These are phyloP conservation scores for Corythaeola cristata DNA, from an alignment of 2,113 vertebrate genomes.

Conservation along the genomic window DNA sequence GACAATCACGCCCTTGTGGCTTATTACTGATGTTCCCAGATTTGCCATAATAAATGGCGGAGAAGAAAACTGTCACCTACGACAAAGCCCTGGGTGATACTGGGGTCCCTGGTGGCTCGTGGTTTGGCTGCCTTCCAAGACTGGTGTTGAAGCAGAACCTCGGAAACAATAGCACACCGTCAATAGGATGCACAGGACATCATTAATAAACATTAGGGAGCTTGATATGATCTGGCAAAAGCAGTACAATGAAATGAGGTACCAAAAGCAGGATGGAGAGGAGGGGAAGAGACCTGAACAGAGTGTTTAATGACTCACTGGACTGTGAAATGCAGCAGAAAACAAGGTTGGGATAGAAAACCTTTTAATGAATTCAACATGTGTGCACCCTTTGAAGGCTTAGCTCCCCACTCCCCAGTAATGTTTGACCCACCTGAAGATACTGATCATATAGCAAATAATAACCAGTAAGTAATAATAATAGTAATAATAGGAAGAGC, in stretches of 20 bases:
- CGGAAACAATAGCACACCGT: conserved; percentile 27
- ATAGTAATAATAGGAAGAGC: conserved; percentile 47
- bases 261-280: neutral
- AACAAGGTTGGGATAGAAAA: neutral
- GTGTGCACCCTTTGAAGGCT: neutral
- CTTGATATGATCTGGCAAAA: conserved; percentile 51
- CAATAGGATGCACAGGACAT: neutral
- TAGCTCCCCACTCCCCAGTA: neutral
- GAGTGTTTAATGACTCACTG: conserved; percentile 31
- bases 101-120: neutral
- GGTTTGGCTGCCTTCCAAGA: neutral
- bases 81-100: conserved; percentile 25
- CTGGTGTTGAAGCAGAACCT: neutral
- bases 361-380: conserved; percentile 38
- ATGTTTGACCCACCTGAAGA: conserved; percentile 39
- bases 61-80: neutral
- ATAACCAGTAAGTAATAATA: conserved; percentile 55
- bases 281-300: conserved; percentile 5
- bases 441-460: conserved; percentile 30
- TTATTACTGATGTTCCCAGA: conserved; percentile 37
- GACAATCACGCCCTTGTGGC: neutral
- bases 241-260: conserved; percentile 32
- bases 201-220: conserved; percentile 65
- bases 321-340: neutral
- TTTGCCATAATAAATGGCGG: neutral